Evolutionary conservation across 2,797 vertebrate genomes (phyloP), one percentile per base, ranked within the genome.

Genomic region (Hybognathus amarus): DNA sequence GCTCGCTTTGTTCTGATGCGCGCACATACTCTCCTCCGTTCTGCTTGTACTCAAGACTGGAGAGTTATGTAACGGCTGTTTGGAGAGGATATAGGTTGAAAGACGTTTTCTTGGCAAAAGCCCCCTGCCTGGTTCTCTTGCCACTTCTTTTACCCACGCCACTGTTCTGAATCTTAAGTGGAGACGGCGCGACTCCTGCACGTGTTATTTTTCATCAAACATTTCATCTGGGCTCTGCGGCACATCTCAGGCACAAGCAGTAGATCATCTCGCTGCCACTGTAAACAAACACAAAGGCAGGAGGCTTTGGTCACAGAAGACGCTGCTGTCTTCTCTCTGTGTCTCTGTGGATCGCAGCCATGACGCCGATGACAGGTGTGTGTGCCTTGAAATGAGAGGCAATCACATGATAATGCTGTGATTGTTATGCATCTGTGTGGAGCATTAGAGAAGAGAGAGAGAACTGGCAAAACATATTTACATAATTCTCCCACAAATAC

Each of bases 401-500:
- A 76, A 85, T 79, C 69, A 69, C 56, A 15, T 59, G 70, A 86
- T 88, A 80, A 30, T 68, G 79, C 87, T 90, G 33, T 80, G 75
- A 87, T 83, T 85, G 74, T 74, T 66, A 36, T 73, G 52, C 13
- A 54, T 36, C 36, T 74, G 84, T 84, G 89, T 88, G 77, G 83
- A 87, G 79, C 87, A 74, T 86, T 86, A 86, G 84, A 42, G 30
- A 77, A 70, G n/a, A 54, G 75, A 54, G 54, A 64, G 24, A 73
- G 67, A 13, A 80, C 82, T 69, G 54, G 59, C 87, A 70, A 74
- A 18, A 75, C n/a, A 17, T 52, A 93, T 94, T 94, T 94, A 90
- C 94, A 94, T 94, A 93, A 93, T 92, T 90, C 92, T 90, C 85
- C 89, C 89, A 91, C 92, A 91, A 92, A 92, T 92, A 88, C 91